Conservation (phyloP, 64 coral and sea anemone species). For the Pachyseris speciosa region DNA sequence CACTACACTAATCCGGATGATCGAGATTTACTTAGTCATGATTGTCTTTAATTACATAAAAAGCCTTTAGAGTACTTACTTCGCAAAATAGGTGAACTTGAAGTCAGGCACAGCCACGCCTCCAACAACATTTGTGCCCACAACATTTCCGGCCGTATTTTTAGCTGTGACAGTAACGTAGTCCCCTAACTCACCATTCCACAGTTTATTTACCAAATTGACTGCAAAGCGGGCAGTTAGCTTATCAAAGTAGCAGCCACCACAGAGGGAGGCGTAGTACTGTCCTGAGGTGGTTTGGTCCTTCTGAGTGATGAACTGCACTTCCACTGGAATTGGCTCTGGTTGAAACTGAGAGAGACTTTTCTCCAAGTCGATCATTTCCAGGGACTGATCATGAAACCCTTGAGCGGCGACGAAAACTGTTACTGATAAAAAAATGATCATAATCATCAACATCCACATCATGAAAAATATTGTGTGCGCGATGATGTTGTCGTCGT, state of each 20-base stretch:
- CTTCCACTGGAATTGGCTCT: conserved; percentile 7
- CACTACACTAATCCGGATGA: too few species aligned
- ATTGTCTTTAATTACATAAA: too few species aligned
- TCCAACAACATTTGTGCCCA: conserved; percentile 1
- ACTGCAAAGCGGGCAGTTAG: conserved; percentile 20
- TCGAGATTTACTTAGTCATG: too few species aligned
- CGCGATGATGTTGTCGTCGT: too few species aligned
- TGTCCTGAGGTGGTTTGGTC: background rate
- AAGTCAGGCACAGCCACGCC: background rate
- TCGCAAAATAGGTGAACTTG: background rate
- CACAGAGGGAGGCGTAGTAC: conserved; percentile 20
- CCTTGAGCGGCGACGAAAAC: too few species aligned
- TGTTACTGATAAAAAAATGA: too few species aligned
- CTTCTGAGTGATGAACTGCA: conserved; percentile 27
- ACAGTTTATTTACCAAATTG: conserved; percentile 16
- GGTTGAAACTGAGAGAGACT: background rate
- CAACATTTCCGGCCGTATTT: background rate
- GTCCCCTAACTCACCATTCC: background rate
- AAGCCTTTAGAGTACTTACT: conserved; percentile 7
- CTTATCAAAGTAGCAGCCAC: background rate
- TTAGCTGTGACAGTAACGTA: conserved; percentile 5
- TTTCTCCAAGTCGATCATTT: conserved; percentile 25
- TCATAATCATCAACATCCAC: too few species aligned
- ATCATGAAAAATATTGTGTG: too few species aligned
- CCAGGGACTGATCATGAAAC: background rate